Evolutionary conservation across 2,113 vertebrate species (phyloP).

Genomic region (human (Homo sapiens)): GRCh38 chr17:58502501-58503000

Average conservation of each 20-base stretch:
- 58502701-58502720: neutral
- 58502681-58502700: neutral
- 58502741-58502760: neutral
- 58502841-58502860: neutral
- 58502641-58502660: neutral
- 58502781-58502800: neutral
- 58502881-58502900: neutral
- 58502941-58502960: constrained; percentile 5
- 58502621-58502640: neutral
- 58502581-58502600: neutral
- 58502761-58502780: neutral
- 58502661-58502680: constrained; percentile 12
- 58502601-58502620: constrained; percentile 7
- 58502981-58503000: constrained; percentile 33
- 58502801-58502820: neutral
- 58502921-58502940: neutral
- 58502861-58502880: neutral
- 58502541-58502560: constrained; percentile 16
- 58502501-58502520: neutral
- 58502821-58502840: neutral
- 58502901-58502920: constrained; percentile 17
- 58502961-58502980: constrained; percentile 41
- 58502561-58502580: neutral
- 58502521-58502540: neutral
- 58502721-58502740: neutral